These are phyloP conservation scores for Stenodema calcarata DNA, from an alignment of 2,888 invertebrate species.

Conservation along the genomic window DNA sequence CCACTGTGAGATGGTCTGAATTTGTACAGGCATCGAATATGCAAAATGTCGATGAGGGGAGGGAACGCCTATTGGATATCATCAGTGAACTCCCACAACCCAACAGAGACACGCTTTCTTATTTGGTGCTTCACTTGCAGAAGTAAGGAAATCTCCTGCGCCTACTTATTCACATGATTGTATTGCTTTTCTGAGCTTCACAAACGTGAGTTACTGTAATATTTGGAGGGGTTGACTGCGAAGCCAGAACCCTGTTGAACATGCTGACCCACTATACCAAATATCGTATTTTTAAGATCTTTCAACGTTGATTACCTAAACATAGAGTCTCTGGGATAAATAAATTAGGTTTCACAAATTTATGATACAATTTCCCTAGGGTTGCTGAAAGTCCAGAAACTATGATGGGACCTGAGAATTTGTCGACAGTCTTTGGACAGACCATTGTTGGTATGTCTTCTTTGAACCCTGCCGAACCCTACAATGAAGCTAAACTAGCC, in stretches of 20 bases:
- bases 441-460: slow-evolving; percentile 90
- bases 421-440: slow-evolving; percentile 92
- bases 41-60: slow-evolving; percentile 64
- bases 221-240: no score
- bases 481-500: slow-evolving; percentile 78
- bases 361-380: slow-evolving; percentile 63
- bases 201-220: not conserved
- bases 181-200: not conserved
- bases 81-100: slow-evolving; percentile 87
- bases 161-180: not conserved
- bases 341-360: not conserved
- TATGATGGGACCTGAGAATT: slow-evolving; percentile 89
- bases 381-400: slow-evolving; percentile 77
- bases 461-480: slow-evolving; percentile 72
- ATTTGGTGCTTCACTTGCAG: slow-evolving; percentile 88
- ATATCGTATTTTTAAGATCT: no score
- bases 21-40: slow-evolving; percentile 75
- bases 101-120: slow-evolving; percentile 94
- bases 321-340: no score
- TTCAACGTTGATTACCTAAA: no score
- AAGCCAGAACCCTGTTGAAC: no score
- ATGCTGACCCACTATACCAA: no score
- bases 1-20: slow-evolving; percentile 66
- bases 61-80: slow-evolving; percentile 73
- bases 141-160: slow-evolving; percentile 63